phyloP scores from a whole-genome alignment of 1,140 invertebrate species.

The Heliconius nattereri region DNA sequence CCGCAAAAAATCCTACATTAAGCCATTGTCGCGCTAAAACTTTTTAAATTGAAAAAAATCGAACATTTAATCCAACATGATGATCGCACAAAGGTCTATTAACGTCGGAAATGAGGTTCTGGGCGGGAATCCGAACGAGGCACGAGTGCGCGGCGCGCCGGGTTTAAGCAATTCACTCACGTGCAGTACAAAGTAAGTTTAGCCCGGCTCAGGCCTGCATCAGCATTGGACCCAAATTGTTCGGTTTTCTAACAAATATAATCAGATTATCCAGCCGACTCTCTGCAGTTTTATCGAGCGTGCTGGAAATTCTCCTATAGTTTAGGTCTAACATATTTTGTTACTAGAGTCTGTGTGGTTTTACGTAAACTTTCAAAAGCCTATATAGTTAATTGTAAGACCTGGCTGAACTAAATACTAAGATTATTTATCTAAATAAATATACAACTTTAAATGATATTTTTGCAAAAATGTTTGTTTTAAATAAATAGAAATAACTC shows the following conservation, averaged over 20 bases:
- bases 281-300: slow-evolving; percentile 29
- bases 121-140: slow-evolving; percentile 58
- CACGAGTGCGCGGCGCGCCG: slow-evolving; percentile 42
- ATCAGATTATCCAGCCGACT: slow-evolving; percentile 40
- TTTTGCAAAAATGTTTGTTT: not conserved
- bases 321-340: slow-evolving; percentile 25
- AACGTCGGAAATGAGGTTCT: slow-evolving; percentile 54
- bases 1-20: not conserved
- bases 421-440: not conserved
- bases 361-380: slow-evolving; percentile 6
- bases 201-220: slow-evolving; percentile 44
- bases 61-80: slow-evolving; percentile 35
- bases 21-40: not conserved
- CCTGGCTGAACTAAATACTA: not conserved
- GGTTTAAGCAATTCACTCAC: slow-evolving; percentile 56
- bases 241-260: slow-evolving; percentile 42
- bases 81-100: slow-evolving; percentile 57
- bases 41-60: slow-evolving; percentile 14
- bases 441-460: not conserved
- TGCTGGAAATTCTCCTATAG: slow-evolving; percentile 22
- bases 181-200: slow-evolving; percentile 56
- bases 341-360: slow-evolving; percentile 20
- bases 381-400: slow-evolving; percentile 1
- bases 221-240: slow-evolving; percentile 43
- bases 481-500: not conserved